These are phyloP conservation scores for Alouatta palliata DNA, from an alignment of 2,113 vertebrate genomes.

Conservation along the genomic window DNA sequence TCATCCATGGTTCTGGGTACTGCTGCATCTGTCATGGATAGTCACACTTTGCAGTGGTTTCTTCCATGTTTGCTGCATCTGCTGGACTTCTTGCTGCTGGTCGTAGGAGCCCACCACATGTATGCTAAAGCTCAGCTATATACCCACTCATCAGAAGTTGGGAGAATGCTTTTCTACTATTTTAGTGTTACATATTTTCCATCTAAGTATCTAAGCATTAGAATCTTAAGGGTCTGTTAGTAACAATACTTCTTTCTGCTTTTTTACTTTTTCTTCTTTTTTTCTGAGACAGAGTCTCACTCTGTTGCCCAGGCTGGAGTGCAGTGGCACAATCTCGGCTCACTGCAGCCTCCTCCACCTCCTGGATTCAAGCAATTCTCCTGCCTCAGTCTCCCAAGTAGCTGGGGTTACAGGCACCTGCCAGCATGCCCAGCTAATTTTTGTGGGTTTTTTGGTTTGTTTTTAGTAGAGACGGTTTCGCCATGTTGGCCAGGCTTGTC, in stretches of 20 bases:
- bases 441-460: no score
- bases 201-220: neutral
- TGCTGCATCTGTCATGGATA: neutral
- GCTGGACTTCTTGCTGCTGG: neutral
- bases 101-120: neutral
- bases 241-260: neutral
- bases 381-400: no score
- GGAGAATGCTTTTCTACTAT: neutral
- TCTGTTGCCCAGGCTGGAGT: no score
- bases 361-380: no score
- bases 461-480: no score
- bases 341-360: no score
- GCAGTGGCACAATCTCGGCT: no score
- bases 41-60: neutral
- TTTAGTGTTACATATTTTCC: neutral
- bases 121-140: neutral
- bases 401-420: no score
- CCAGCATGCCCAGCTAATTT: no score
- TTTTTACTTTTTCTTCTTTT: no score
- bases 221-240: neutral
- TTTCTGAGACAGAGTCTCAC: no score
- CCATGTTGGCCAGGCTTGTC: no score
- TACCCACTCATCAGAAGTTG: neutral
- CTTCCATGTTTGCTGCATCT: neutral
- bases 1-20: neutral